Evolutionary conservation across 2,797 vertebrate genomes (phyloP).

Genomic region (Lepus oiostolus): DNA sequence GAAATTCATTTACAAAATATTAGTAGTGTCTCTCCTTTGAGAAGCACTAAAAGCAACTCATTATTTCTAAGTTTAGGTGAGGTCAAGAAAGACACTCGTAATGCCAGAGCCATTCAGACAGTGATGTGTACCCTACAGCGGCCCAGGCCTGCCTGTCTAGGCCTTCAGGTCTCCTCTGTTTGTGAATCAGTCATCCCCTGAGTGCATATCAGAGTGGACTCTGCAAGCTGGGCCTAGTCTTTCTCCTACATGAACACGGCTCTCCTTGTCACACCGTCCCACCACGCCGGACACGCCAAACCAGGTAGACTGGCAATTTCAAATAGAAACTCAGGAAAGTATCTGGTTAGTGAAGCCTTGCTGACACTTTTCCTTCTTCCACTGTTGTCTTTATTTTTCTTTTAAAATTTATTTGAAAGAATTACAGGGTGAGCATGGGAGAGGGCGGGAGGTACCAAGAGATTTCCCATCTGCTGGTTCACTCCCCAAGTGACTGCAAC

Average conservation of each 20-base stretch:
- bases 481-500: too few relatives aligned
- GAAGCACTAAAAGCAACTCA: background rate
- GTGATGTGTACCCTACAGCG: fast-evolving
- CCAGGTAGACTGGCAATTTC: background rate
- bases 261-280: background rate
- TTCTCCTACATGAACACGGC: background rate
- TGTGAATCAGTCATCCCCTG: background rate
- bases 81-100: background rate
- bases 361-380: background rate
- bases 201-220: background rate
- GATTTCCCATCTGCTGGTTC: too few relatives aligned
- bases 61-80: background rate
- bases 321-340: background rate
- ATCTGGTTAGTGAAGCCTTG: background rate
- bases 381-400: background rate
- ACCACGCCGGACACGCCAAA: background rate
- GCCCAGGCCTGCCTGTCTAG: background rate
- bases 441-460: too few relatives aligned
- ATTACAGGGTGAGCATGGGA: too few relatives aligned
- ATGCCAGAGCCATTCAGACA: background rate
- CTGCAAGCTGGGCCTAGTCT: background rate
- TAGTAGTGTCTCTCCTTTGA: background rate
- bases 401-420: too few relatives aligned
- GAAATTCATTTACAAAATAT: background rate
- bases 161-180: background rate